phyloP scores from a whole-genome alignment of 2,113 vertebrate genomes.

The Nothocercus julius region DNA sequence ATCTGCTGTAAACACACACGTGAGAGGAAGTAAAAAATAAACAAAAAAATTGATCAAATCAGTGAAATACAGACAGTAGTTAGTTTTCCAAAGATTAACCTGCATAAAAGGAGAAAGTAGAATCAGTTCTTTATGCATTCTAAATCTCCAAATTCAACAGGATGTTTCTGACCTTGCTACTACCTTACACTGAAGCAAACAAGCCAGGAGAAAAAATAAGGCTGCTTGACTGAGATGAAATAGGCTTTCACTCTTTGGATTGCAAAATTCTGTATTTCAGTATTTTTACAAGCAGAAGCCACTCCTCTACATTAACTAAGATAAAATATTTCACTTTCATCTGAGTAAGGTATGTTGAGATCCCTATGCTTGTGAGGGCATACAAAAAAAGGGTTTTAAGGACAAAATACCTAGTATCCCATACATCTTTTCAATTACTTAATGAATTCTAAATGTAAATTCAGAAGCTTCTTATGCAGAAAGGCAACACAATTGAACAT shows the following conservation, averaged over 20 bases:
- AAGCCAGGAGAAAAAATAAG: neutral
- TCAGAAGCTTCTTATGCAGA: neutral
- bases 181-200: neutral
- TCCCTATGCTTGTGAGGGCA: neutral
- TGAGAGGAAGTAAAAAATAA: neutral
- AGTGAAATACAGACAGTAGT: neutral
- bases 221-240: neutral
- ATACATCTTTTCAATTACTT: neutral
- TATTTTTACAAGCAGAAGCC: neutral
- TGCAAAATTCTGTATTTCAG: neutral
- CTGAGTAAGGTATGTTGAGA: neutral
- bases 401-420: neutral
- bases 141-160: neutral
- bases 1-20: slow-evolving; percentile 57
- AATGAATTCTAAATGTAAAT: neutral
- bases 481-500: neutral
- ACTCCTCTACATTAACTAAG: neutral
- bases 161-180: neutral
- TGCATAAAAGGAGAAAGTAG: neutral
- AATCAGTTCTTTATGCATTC: neutral
- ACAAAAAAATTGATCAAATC: slow-evolving; percentile 45
- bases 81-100: neutral
- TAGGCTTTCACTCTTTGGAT: neutral
- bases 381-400: neutral
- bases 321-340: neutral